Evolutionary conservation across 2,113 vertebrate species (phyloP).

Genomic region (Saccopteryx bilineata): DNA sequence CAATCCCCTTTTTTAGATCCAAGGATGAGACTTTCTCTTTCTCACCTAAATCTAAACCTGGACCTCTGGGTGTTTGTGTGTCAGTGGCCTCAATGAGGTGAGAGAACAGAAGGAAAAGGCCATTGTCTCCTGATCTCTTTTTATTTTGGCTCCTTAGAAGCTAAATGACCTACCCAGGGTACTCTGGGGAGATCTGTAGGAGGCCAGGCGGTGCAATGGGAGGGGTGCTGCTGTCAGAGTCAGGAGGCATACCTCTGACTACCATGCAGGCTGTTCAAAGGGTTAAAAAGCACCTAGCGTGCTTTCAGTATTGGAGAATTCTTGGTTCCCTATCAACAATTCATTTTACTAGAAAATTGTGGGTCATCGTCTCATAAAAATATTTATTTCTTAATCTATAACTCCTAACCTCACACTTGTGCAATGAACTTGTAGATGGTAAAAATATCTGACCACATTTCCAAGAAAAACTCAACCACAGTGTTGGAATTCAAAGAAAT

Average conservation of each 20-base stretch:
- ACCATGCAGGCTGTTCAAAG: background rate
- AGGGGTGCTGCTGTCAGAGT: background rate
- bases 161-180: background rate
- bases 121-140: background rate
- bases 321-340: background rate
- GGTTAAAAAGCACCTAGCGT: background rate
- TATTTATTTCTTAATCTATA: background rate
- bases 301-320: background rate
- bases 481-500: background rate
- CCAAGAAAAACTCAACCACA: background rate
- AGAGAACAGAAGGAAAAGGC: background rate
- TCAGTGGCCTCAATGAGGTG: background rate
- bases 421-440: background rate
- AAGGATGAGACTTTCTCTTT: background rate
- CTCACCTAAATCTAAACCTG: background rate
- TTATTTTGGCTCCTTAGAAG: background rate
- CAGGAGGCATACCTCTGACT: too few relatives aligned
- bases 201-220: too few relatives aligned
- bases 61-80: background rate
- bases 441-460: constrained; percentile 10
- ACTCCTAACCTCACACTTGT: background rate
- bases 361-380: background rate
- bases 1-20: background rate
- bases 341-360: background rate
- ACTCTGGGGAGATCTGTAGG: background rate